Conservation (phyloP, 2,888 invertebrate genomes). For the Hyalella azteca region DNA sequence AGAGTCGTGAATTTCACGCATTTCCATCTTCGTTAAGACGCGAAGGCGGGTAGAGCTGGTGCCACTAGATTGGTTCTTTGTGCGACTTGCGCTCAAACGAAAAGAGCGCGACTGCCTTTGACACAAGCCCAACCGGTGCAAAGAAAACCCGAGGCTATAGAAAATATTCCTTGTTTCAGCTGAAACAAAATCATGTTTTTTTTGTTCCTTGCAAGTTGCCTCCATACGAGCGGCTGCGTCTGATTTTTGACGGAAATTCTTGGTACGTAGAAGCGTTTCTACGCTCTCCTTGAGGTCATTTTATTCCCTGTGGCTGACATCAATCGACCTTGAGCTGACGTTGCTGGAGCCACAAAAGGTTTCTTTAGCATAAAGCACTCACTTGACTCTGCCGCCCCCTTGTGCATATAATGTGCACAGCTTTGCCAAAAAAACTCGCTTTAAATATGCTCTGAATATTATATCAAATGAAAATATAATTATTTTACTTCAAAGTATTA, state of each 20-base stretch:
- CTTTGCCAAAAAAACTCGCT: too few relatives aligned
- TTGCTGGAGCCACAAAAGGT: constrained; percentile 2
- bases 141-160: background rate
- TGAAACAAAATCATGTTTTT: constrained; percentile 22
- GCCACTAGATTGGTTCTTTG: constrained; percentile 26
- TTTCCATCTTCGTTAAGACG: constrained; percentile 14
- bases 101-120: constrained; percentile 11
- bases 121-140: background rate
- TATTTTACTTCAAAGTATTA: too few relatives aligned
- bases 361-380: constrained; percentile 15
- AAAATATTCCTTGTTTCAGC: constrained; percentile 15
- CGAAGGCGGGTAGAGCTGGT: background rate
- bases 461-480: too few relatives aligned
- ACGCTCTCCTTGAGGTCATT: background rate
- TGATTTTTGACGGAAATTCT: constrained; percentile 17
- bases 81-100: constrained; percentile 18
- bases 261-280: background rate
- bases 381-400: background rate
- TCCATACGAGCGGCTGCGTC: background rate
- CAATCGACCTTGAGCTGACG: constrained; percentile 27
- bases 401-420: too few relatives aligned
- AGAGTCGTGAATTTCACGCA: background rate
- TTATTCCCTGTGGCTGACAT: constrained; percentile 1
- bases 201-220: constrained; percentile 1
- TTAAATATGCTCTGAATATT: too few relatives aligned